Base-by-base conservation (phyloP, 2,888 invertebrate genomes). In the Caenorhabditis panamensis region DNA sequence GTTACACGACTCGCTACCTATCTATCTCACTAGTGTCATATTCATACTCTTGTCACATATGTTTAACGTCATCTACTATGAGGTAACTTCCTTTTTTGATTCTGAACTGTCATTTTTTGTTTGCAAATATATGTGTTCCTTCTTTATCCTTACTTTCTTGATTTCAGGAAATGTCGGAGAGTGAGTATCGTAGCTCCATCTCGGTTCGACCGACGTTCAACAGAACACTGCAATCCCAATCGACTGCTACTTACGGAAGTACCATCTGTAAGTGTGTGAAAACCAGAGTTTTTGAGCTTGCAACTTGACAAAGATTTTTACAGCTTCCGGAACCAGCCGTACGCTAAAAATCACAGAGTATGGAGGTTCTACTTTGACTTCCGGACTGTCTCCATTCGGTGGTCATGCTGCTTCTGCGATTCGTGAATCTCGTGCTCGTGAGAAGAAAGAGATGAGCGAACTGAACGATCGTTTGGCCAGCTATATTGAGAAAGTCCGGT, bases 401-500 rank as follows among this genome's bases (percentile, higher is more conserved):
- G 83, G 86, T 44, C 87, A 88, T 49, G 92, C 92, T 3, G 91
- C 86, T 67, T 88, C 88, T 31, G 91, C 92, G 22, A 91, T 92
- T 79, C 86, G 89, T 61, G 88, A 88, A 64, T 87, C 87, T 51
- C 87, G 92, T 51, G 92, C 91, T 79, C 89, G 88, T 69, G 92
- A 92, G 88, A 92, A 92, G 91, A 92, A 92, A 84, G 92, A 92
- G 84, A 91, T 92, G 91, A 91, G 91, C 84, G 92, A 92, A 79
- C 86, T 93, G 82, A 93, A 93, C 88, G 92, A 92, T 85, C 88
- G 92, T 69, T 91, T 92, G 77, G 93, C 92, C 75, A 91, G 89
- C 87, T 93, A 93, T 88, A 93, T 93, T 82, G 93, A 93, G 89
- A 92, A 92, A 89, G 89, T 89, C 47, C 90, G 90, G n/a, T 91